These are phyloP conservation scores for Chanos chanos DNA, from an alignment of 2,797 vertebrate genomes.

Conservation along the genomic window DNA sequence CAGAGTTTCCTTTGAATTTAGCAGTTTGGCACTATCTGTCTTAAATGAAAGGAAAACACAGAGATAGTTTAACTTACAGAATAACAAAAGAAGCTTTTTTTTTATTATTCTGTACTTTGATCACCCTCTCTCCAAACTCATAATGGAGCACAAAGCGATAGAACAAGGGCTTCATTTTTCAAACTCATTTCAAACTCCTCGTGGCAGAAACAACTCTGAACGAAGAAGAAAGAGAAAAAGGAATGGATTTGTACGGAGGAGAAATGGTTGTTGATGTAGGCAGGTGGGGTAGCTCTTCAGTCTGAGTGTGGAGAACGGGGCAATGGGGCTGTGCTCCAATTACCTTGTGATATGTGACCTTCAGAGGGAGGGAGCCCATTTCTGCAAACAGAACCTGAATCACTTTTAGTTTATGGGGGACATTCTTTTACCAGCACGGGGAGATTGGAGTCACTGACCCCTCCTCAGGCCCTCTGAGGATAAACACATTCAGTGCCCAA, in stretches of 20 bases:
- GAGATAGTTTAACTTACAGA: no score
- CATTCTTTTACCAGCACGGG: not conserved
- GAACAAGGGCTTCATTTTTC: conserved; percentile 2
- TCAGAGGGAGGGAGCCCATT: not conserved
- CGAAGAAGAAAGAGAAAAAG: no score
- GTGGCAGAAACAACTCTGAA: no score
- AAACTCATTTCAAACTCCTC: not conserved
- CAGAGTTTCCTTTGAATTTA: no score
- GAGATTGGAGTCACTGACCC: conserved; percentile 5
- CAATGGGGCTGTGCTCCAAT: conserved; percentile 7
- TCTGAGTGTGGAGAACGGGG: not conserved
- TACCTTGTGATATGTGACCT: conserved; percentile 13
- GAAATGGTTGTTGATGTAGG: not conserved
- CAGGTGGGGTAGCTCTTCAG: not conserved
- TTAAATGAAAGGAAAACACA: no score
- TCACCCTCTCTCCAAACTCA: conserved; percentile 2
- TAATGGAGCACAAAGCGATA: conserved; percentile 12
- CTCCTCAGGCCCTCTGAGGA: not conserved
- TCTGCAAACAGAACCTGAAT: not conserved
- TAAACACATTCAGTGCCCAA: conserved; percentile 4
- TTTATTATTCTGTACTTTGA: conserved; percentile 5
- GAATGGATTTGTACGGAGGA: not conserved
- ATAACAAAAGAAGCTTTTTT: no score
- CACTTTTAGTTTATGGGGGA: not conserved
- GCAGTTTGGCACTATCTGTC: no score